Evolutionary conservation across 2,797 vertebrate species (phyloP).

Genomic region (Limnodromus scolopaceus): DNA sequence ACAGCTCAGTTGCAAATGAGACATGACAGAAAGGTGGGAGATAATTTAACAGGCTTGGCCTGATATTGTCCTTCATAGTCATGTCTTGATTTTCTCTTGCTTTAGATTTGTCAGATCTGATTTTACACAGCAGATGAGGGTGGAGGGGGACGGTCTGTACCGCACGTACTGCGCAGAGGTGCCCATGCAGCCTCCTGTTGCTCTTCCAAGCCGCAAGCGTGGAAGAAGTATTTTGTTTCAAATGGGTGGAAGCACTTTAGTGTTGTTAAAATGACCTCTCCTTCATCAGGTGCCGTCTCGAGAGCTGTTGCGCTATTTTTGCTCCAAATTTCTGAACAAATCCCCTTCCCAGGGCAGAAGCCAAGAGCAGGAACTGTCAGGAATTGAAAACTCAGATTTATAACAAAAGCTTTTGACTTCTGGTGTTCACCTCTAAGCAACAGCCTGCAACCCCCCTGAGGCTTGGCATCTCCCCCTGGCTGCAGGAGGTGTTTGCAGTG

Average conservation of each 20-base stretch:
- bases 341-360: not conserved
- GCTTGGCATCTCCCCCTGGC: not conserved
- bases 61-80: conserved; percentile 64
- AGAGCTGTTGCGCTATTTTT: not conserved
- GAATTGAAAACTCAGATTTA: not conserved
- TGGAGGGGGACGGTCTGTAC: not conserved
- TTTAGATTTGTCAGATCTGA: conserved; percentile 64
- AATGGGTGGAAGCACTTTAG: not conserved
- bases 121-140: conserved; percentile 7
- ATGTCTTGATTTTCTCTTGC: conserved; percentile 54
- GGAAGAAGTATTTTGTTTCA: not conserved
- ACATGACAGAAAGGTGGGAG: conserved; percentile 53
- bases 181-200: not conserved
- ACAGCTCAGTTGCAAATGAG: conserved; percentile 40
- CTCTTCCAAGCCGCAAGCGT: not conserved
- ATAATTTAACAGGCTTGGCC: conserved; percentile 60
- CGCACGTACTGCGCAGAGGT: fast-evolving
- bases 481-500: not conserved
- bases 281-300: not conserved
- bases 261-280: not conserved
- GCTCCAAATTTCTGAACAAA: not conserved
- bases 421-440: not conserved
- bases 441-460: not conserved
- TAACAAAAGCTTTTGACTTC: not conserved
- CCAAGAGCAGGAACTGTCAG: not conserved